Conservation (phyloP, 2,888 invertebrate species). For the Tachina fera region DNA sequence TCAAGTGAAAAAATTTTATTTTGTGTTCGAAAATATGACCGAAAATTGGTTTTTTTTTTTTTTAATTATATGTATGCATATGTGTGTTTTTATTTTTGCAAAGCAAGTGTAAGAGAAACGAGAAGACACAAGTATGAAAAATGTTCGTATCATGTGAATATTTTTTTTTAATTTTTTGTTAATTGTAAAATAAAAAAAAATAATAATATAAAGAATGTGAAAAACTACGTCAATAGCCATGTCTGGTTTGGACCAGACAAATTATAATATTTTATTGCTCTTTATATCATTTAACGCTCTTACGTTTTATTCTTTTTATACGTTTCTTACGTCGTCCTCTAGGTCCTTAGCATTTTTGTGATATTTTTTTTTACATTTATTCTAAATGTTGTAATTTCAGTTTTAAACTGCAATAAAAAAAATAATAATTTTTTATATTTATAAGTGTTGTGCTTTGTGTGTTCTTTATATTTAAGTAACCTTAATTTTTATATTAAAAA, state of each 20-base stretch:
- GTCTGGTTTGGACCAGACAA: slow-evolving; percentile 69
- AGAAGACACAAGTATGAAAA: slow-evolving; percentile 53
- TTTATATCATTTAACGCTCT: slow-evolving; percentile 20
- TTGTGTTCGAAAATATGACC: slow-evolving; percentile 47
- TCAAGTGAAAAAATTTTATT: slow-evolving; percentile 20
- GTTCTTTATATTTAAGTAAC: slow-evolving; percentile 46
- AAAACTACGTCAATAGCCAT: slow-evolving; percentile 67
- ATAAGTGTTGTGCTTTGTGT: slow-evolving; percentile 38
- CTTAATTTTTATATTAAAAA: slow-evolving; percentile 17
- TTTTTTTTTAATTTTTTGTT: slow-evolving; percentile 35
- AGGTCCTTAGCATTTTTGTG: slow-evolving; percentile 33
- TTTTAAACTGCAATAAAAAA: background rate
- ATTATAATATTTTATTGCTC: slow-evolving; percentile 42
- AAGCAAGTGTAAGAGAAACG: slow-evolving; percentile 38
- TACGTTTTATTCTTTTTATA: slow-evolving; percentile 26
- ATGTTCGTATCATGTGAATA: slow-evolving; percentile 44
- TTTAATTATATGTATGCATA: slow-evolving; percentile 7
- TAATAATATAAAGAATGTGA: slow-evolving; percentile 45
- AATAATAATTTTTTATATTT: background rate
- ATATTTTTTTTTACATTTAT: background rate
- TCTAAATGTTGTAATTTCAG: slow-evolving; percentile 3
- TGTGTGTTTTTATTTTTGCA: slow-evolving; percentile 36
- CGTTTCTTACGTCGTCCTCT: slow-evolving; percentile 50
- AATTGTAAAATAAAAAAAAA: slow-evolving; percentile 49
- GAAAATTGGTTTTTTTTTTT: slow-evolving; percentile 24